A percentile compares a stretch with the other conserved stretches of the same genome.
Conservation (phyloP, 2,888 invertebrate species). For the Crocallis elinguaria region DNA sequence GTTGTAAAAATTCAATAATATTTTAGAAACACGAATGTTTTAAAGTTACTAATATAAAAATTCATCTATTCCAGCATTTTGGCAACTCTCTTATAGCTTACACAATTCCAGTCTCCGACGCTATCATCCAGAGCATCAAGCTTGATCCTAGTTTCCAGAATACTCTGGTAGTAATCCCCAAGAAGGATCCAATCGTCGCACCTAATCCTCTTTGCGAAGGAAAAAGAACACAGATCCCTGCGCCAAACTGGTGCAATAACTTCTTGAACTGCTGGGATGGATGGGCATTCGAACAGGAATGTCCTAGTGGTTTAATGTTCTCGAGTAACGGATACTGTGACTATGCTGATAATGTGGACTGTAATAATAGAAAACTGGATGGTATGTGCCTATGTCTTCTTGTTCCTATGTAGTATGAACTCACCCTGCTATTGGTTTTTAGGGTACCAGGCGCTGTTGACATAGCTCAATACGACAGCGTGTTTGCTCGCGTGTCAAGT, state of each 20-base stretch:
- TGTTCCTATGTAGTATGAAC: background rate
- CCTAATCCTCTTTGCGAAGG: slow-evolving; percentile 70
- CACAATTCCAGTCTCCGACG: slow-evolving; percentile 74
- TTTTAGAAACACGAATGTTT: too few relatives aligned
- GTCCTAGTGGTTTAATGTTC: slow-evolving; percentile 86
- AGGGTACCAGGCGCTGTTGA: too few relatives aligned
- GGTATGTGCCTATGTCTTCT: slow-evolving; percentile 48
- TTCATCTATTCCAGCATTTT: slow-evolving; percentile 33
- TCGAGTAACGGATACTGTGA: slow-evolving; percentile 86
- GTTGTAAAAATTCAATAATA: too few relatives aligned
- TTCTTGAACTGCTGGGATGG: slow-evolving; percentile 91
- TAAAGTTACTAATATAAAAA: too few relatives aligned
- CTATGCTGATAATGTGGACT: slow-evolving; percentile 86
- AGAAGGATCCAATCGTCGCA: slow-evolving; percentile 55
- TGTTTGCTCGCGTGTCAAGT: too few relatives aligned
- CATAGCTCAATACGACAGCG: too few relatives aligned
- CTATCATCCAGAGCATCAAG: slow-evolving; percentile 68
- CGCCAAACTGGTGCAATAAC: slow-evolving; percentile 83
- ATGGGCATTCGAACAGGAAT: slow-evolving; percentile 86
- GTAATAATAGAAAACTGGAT: slow-evolving; percentile 75
- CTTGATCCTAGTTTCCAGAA: slow-evolving; percentile 69
- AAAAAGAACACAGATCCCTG: slow-evolving; percentile 86
- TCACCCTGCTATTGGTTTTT: too few relatives aligned
- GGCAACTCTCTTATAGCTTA: slow-evolving; percentile 60
- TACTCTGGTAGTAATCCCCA: slow-evolving; percentile 57